A percentile compares a stretch with the other conserved stretches of the same genome.
These are phyloP conservation scores for Atrina japonica DNA, from an alignment of 2,888 invertebrate species.

Conservation along the genomic window DNA sequence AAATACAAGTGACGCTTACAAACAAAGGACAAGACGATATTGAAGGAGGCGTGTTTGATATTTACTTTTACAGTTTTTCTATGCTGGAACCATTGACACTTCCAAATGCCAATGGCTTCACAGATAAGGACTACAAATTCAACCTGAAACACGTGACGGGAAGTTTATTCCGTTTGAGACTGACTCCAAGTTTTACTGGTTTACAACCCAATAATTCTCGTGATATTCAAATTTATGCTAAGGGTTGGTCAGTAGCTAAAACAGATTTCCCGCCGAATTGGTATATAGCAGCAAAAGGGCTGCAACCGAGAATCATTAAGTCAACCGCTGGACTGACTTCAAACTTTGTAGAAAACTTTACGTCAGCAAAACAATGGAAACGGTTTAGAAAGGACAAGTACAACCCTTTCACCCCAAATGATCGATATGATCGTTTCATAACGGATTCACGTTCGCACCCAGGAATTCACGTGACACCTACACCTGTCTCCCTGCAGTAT, in stretches of 20 bases:
- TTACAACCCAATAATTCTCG: slow-evolving; percentile 50
- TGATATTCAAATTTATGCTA: slow-evolving; percentile 56
- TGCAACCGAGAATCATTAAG: slow-evolving; percentile 52
- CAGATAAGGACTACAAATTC: slow-evolving; percentile 48
- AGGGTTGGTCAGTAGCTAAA: slow-evolving; percentile 68
- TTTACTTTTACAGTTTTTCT: slow-evolving; percentile 69
- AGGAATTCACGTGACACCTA: slow-evolving; percentile 50
- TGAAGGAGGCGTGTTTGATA: slow-evolving; percentile 46
- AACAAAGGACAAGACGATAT: slow-evolving; percentile 48
- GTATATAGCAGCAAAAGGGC: slow-evolving; percentile 54
- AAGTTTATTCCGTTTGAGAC: slow-evolving; percentile 62
- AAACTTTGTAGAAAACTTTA: slow-evolving; percentile 58
- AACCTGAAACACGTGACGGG: slow-evolving; percentile 65
- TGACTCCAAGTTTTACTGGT: slow-evolving; percentile 53
- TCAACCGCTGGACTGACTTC: slow-evolving; percentile 53
- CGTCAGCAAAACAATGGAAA: slow-evolving; percentile 63
- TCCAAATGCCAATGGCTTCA: slow-evolving; percentile 52
- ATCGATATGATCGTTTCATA: slow-evolving; percentile 36
- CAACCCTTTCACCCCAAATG: slow-evolving; percentile 63
- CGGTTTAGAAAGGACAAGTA: slow-evolving; percentile 55
- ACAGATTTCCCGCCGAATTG: slow-evolving; percentile 69
- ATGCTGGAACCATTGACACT: slow-evolving; percentile 66
- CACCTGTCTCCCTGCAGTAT: slow-evolving; percentile 3
- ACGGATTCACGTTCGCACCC: not conserved
- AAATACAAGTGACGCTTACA: slow-evolving; percentile 47